A percentile compares a stretch with the other conserved stretches of the same genome.
Evolutionary conservation across 2,113 vertebrate species (phyloP).

Genomic region (Pleuronectes platessa): DNA sequence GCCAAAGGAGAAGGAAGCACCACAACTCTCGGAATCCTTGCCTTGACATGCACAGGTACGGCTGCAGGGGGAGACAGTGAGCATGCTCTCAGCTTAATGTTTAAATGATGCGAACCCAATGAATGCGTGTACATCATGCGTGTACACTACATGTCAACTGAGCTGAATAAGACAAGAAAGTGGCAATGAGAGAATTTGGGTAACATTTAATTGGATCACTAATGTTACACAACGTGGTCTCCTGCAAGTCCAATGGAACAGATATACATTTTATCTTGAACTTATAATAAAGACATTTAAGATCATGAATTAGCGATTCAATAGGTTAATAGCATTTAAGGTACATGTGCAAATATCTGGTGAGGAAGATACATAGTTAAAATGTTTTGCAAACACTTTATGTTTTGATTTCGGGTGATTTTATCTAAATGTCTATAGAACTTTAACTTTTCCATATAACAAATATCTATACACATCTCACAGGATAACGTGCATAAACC

Average conservation of each 20-base stretch:
- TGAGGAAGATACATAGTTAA: background rate
- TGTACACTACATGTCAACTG: background rate
- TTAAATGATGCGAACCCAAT: background rate
- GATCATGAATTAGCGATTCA: background rate
- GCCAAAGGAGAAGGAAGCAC: conserved; percentile 98
- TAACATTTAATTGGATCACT: conserved; percentile 4
- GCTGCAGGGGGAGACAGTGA: conserved; percentile 80
- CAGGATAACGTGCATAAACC: background rate
- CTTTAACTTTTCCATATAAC: background rate
- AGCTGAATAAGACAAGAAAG: background rate
- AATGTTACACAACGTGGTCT: background rate
- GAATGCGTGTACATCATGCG: background rate
- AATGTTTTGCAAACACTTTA: background rate
- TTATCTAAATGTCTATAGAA: background rate
- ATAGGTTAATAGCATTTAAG: background rate
- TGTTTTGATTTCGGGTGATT: background rate
- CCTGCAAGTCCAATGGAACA: background rate
- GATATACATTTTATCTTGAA: background rate
- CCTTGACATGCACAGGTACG: conserved; percentile 99
- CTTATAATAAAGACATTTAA: background rate
- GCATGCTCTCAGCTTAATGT: background rate
- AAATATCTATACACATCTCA: background rate
- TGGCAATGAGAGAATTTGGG: background rate
- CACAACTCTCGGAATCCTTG: conserved; percentile 92
- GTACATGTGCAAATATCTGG: background rate